These are phyloP conservation scores for Sphyrna mokarran DNA, from an alignment of 2,113 vertebrate genomes.

Conservation along the genomic window DNA sequence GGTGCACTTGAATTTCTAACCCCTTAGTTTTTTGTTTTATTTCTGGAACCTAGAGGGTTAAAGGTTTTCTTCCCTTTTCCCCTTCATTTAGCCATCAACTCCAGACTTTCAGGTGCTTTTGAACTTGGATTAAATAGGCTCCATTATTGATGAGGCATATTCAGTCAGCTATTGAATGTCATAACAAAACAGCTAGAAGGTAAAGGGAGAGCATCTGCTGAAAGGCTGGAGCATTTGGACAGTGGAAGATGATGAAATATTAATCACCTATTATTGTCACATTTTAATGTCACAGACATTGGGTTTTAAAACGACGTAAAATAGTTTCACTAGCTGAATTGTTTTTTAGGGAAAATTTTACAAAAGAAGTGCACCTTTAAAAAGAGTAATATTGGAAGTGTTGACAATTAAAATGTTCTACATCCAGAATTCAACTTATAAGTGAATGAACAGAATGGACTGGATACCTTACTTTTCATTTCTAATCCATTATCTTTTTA, in stretches of 20 bases:
- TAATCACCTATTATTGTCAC: constrained; percentile 2
- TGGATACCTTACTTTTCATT: not conserved
- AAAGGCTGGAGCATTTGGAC: constrained; percentile 26
- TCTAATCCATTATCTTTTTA: not conserved
- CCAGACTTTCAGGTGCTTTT: constrained; percentile 25
- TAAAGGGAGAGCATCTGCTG: constrained; percentile 28
- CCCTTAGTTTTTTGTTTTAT: not conserved
- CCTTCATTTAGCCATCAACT: not conserved
- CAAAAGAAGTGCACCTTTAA: not conserved
- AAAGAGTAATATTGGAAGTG: not conserved
- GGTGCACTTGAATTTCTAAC: not conserved
- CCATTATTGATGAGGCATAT: constrained; percentile 27
- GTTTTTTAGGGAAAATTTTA: not conserved
- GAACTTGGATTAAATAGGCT: constrained; percentile 25
- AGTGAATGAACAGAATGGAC: not conserved
- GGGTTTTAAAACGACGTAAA: not conserved
- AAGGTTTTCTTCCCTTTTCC: not conserved
- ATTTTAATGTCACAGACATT: constrained; percentile 5
- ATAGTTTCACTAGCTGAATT: not conserved
- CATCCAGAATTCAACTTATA: not conserved
- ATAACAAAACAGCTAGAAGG: constrained; percentile 33
- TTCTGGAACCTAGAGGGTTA: not conserved
- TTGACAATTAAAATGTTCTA: not conserved
- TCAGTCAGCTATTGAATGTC: constrained; percentile 32
- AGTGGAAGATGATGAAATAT: constrained; percentile 31